A percentile compares a stretch with the other conserved stretches of the same genome.
Evolutionary conservation across 2,113 vertebrate genomes (phyloP).

Genomic region (Podilymbus podiceps): DNA sequence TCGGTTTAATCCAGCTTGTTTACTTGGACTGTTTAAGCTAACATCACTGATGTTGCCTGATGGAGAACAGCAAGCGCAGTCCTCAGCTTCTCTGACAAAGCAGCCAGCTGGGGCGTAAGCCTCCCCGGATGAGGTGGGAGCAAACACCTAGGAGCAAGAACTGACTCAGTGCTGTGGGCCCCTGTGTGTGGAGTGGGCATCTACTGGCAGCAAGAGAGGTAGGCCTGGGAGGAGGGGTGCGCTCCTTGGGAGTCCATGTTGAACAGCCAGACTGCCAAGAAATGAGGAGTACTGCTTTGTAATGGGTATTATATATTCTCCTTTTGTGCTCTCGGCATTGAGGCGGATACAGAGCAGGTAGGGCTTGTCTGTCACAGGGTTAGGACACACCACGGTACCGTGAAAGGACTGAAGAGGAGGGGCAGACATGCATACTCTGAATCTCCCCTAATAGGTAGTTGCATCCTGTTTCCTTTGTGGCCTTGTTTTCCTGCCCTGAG

Average conservation of each 20-base stretch:
- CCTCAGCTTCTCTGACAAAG: background rate
- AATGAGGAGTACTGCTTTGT: background rate
- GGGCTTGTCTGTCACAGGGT: background rate
- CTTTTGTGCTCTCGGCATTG: background rate
- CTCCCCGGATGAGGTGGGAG: background rate
- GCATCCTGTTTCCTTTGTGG: background rate
- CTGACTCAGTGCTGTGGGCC: fast-evolving
- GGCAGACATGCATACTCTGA: background rate
- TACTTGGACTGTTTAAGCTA: background rate
- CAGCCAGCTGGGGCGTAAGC: background rate
- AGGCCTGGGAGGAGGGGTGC: background rate
- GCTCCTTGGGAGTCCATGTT: background rate
- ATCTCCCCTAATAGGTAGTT: background rate
- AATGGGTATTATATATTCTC: background rate
- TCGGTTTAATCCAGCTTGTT: background rate
- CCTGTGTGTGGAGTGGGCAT: background rate
- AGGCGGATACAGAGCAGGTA: background rate
- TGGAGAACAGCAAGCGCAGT: background rate
- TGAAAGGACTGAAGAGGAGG: background rate
- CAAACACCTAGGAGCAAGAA: background rate
- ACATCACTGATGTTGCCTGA: background rate
- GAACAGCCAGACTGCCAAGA: background rate
- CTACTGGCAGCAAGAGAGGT: background rate
- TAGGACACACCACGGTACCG: background rate
- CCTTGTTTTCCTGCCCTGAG: background rate